Evolutionary conservation across 2,113 vertebrate species (phyloP), one percentile per base, ranked within the genome.

Genomic region (Dissostichus mawsoni): DNA sequence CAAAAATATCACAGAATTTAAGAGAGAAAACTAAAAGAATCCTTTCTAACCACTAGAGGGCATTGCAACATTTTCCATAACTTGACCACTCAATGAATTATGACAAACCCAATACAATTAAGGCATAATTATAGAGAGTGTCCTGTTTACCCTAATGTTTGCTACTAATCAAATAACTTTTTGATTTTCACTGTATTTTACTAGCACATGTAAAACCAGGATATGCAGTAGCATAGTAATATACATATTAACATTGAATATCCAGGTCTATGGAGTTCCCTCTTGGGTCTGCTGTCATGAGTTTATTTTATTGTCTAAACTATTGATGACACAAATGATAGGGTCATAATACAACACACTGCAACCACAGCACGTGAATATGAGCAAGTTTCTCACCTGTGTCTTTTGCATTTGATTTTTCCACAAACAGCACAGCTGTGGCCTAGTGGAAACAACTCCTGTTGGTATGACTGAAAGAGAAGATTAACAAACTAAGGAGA

Each of bases 401-500:
- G 98, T 74, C 96, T 95, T 93, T 97, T 97, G 90, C 98, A 99
- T 84, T 97, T 98, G 69, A 98, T 96, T 89, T 98, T 98, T 76
- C 96, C 97, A 95, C 97, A 98, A 2, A 99, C 97, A 47, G 97
- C 97, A 94, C 98, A 99, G 69, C 97, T 98, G 86, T 97, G 96
- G 69, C 96, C 96, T 0, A 96, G 95, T 53, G 97, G 97, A 95
- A 98, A 98, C 29, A 97, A 89, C 90, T 99, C 98, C 51, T 96
- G 97, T 83, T 97, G 92, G 89, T 97, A 96, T 18, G 94, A 84
- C 88, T 97, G 93, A 4, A 84, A 79, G 4, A 78, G 14, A 89
- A 67, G 73, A 14, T 70, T 13, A 45, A 57, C 18, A 33, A 20
- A 11, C 11, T 8, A 13, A 10, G 41, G 5, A 59, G 36, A 8